phyloP scores from a whole-genome alignment of 2,888 invertebrate genomes.

The Nomada fucata region DNA sequence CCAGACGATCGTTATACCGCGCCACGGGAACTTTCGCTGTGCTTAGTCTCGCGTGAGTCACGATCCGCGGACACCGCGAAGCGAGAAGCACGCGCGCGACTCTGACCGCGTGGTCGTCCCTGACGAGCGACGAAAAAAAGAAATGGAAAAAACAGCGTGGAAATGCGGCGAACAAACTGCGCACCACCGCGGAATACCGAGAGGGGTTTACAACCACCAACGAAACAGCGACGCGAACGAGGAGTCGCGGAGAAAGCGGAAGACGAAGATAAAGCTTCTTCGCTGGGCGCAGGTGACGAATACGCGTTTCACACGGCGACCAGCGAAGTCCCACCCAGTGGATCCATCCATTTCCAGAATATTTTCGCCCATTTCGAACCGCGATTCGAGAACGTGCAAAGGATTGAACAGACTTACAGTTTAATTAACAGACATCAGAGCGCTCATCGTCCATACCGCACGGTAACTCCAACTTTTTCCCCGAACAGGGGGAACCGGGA shows the following conservation, averaged over 20 bases:
- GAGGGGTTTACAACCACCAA: constrained; percentile 19
- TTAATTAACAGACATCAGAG: neutral
- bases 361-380: neutral
- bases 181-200: constrained; percentile 8
- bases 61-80: constrained; percentile 7
- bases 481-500: neutral
- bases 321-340: neutral
- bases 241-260: constrained; percentile 1
- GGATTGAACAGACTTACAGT: constrained; percentile 14
- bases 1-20: neutral
- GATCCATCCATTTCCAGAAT: neutral
- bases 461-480: neutral
- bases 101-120: too few relatives aligned
- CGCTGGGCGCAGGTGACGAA: constrained; percentile 18
- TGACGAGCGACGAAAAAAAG: neutral
- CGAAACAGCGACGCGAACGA: constrained; percentile 1
- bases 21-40: constrained; percentile 15
- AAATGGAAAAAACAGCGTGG: neutral
- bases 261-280: constrained; percentile 30
- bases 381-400: neutral
- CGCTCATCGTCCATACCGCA: constrained; percentile 4
- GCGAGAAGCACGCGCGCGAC: neutral
- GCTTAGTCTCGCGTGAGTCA: constrained; percentile 10
- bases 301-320: constrained; percentile 5
- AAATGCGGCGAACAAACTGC: constrained; percentile 1